Evolutionary conservation across 2,797 vertebrate genomes (phyloP), one percentile per base, ranked within the genome.

Genomic region (Hippopotamyrus pictus): DNA sequence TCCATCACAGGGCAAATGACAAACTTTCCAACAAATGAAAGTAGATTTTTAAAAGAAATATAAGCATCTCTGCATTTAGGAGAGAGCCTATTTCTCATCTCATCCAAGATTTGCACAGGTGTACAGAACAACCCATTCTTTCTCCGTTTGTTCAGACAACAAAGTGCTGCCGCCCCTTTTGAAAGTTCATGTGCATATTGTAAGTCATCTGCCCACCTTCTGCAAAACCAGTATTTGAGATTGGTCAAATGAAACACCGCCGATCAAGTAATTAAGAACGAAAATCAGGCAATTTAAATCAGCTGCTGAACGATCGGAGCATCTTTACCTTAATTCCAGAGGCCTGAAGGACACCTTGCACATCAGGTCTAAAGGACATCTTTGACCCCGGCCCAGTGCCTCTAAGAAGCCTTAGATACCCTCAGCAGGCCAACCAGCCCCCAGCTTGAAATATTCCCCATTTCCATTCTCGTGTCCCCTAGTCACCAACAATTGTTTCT

Each of bases 281-380:
- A 29, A 29, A 65, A 29, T 65, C 22, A 9, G 22, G 6, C 59
- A 11, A 62, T 62, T 62, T 62, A 25, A 11, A 62, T 9, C 22
- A 7, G 2, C n/a, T 62, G 22, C 22, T 9, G 1, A 25, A 11
- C 1, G 9, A 65, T 11, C 3, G 8, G n/a, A 29, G 3, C 22
- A 29, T 65, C 59, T 9, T 25, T 11, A 3, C 22, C 22, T 25
- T 65, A 25, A 65, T 65, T 1, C 9, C 62, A 11, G 9, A 4
- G 59, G 59, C 14, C 14, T 93, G 88, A 94, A 94, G 93, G 93
- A 93, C 92, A 91, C 84, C 76, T 82, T 89, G 88, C 88, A 92
- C 91, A 90, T 89, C 87, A 57, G 51, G 12, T 87, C 65, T 69
- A 82, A 62, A 3, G 57, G 22, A 9, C 8, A 25, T 3, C 59